phyloP scores from a whole-genome alignment of 64 coral and sea anemone species.

The Pocillopora verrucosa region DNA sequence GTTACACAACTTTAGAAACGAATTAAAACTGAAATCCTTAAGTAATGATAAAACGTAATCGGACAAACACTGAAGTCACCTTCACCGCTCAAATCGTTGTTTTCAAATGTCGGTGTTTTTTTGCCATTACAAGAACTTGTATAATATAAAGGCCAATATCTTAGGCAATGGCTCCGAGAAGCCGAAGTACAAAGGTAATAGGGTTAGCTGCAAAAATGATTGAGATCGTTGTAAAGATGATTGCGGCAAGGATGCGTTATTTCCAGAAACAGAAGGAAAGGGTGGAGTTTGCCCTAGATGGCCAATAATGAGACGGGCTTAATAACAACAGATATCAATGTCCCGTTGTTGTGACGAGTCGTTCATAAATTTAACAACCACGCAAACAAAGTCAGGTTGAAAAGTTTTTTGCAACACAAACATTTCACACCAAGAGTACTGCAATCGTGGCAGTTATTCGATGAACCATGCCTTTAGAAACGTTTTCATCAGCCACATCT shows the following conservation, averaged over 20 bases:
- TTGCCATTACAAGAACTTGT: neutral
- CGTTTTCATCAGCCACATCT: neutral
- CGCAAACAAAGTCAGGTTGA: neutral
- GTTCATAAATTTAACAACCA: neutral
- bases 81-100: neutral
- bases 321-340: constrained; percentile 9
- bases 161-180: neutral
- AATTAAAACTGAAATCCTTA: neutral
- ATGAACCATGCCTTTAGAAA: no score
- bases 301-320: no score
- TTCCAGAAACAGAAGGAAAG: neutral
- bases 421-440: neutral
- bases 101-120: neutral
- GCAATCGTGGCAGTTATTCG: neutral
- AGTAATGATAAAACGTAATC: neutral
- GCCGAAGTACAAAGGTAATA: neutral
- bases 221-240: neutral
- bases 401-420: neutral
- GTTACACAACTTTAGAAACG: neutral
- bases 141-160: neutral
- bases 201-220: neutral
- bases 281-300: neutral
- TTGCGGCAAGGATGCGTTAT: neutral
- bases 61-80: neutral
- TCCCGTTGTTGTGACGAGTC: neutral